A percentile compares a stretch with the other conserved stretches of the same genome.
phyloP scores from a whole-genome alignment of 2,797 vertebrate species.

The Macropus fuliginosus region DNA sequence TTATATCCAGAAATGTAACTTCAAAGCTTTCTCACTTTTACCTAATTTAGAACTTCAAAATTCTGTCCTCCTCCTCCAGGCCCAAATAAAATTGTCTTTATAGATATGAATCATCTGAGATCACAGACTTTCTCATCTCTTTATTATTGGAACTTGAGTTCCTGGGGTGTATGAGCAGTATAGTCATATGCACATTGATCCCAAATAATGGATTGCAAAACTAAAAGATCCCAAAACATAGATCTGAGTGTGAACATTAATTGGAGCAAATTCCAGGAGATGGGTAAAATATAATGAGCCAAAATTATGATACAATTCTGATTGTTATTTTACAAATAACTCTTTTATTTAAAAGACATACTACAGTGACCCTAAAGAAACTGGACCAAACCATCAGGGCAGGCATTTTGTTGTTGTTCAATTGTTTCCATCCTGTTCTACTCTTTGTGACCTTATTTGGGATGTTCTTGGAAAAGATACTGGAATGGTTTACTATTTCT shows the following conservation, averaged over 20 bases:
- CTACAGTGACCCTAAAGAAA: not conserved
- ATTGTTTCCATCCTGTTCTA: not conserved
- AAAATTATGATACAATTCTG: not conserved
- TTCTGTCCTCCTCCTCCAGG: not conserved
- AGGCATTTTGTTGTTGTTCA: not conserved
- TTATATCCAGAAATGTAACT: too few relatives aligned
- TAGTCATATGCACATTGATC: not conserved
- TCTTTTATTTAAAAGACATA: too few relatives aligned
- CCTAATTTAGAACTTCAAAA: not conserved
- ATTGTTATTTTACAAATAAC: not conserved
- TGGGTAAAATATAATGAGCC: not conserved
- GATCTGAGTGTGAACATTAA: not conserved
- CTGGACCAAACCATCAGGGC: not conserved
- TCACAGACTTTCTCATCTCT: not conserved
- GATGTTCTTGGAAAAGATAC: not conserved
- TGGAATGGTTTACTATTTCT: not conserved
- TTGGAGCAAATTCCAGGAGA: not conserved
- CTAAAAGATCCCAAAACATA: not conserved
- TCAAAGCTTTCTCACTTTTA: too few relatives aligned
- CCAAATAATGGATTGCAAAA: not conserved
- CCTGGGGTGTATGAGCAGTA: not conserved
- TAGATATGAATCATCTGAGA: not conserved
- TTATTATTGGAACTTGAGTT: not conserved
- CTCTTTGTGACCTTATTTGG: not conserved
- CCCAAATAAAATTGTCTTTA: too few relatives aligned